Evolutionary conservation across 1,140 invertebrate species (phyloP).

Genomic region (Zaprionus capensis): DNA sequence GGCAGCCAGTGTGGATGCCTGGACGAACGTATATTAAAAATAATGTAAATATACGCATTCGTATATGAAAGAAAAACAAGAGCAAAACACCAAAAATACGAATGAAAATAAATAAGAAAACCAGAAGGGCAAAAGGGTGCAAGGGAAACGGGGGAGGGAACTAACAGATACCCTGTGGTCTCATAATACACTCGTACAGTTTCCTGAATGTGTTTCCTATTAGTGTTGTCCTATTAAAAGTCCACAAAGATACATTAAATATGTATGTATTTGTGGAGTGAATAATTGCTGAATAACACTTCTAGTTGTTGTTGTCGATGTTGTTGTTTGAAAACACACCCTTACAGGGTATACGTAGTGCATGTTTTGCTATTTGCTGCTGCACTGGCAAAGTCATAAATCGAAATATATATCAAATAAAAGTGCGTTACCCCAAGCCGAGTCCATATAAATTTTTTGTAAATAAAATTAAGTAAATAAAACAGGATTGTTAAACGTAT

Average conservation of each 20-base stretch:
- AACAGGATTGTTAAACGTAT: background rate
- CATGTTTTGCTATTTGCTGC: background rate
- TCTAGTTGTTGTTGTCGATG: background rate
- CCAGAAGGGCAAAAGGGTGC: background rate
- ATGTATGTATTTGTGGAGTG: background rate
- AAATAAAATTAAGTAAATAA: conserved; percentile 9
- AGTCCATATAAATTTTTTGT: background rate
- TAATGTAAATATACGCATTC: conserved; percentile 48
- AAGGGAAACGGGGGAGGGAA: background rate
- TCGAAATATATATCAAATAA: conserved; percentile 8
- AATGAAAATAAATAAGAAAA: conserved; percentile 14
- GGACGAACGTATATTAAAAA: conserved; percentile 40
- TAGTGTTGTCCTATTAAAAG: background rate
- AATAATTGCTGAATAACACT: background rate
- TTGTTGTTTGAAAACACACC: background rate
- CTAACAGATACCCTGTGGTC: conserved; percentile 3
- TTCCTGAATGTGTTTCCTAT: background rate
- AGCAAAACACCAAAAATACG: conserved; percentile 20
- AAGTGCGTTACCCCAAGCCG: background rate
- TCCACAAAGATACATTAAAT: background rate
- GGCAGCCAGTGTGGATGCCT: conserved; percentile 1
- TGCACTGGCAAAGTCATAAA: background rate
- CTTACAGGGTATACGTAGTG: background rate
- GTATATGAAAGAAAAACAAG: conserved; percentile 41
- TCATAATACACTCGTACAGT: background rate